Evolutionary conservation across 2,113 vertebrate genomes (phyloP).

Genomic region (Zosterops pallidus): DNA sequence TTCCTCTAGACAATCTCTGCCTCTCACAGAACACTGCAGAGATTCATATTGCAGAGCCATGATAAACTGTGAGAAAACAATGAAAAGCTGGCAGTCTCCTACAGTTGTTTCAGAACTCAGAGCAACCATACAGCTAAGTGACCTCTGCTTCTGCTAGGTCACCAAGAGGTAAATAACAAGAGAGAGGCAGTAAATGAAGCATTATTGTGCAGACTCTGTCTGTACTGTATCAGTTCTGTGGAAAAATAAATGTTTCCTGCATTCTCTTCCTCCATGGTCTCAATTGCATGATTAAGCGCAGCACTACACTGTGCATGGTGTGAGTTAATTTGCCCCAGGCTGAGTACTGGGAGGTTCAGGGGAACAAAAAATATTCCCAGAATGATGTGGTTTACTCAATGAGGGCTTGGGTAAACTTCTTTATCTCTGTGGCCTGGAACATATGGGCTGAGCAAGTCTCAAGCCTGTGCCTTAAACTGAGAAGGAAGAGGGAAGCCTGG

Average conservation of each 20-base stretch:
- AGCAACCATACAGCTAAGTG: constrained; percentile 64
- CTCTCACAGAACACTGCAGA: constrained; percentile 10
- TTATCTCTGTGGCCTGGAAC: background rate
- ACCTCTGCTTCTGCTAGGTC: constrained; percentile 70
- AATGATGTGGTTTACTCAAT: background rate
- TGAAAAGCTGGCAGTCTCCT: constrained; percentile 60
- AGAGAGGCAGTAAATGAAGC: constrained; percentile 63
- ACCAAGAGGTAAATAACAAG: constrained; percentile 67
- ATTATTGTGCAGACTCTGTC: constrained; percentile 52
- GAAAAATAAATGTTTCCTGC: constrained; percentile 67
- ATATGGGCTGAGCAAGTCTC: background rate
- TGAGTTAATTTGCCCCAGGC: constrained; percentile 35
- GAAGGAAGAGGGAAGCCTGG: background rate
- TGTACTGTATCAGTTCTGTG: constrained; percentile 58
- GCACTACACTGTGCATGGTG: rapidly evolving
- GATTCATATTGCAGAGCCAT: constrained; percentile 35
- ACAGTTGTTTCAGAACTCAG: constrained; percentile 53
- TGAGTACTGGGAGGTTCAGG: constrained; percentile 2
- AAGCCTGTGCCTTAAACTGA: background rate
- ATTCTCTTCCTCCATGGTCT: constrained; percentile 31
- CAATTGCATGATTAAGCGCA: background rate
- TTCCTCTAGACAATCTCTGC: background rate
- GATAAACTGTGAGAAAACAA: constrained; percentile 68
- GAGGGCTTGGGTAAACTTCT: constrained; percentile 9
- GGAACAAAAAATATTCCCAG: constrained; percentile 16